These are phyloP conservation scores for Sebastes aleutianus DNA, from an alignment of 2,797 vertebrate genomes.

Conservation along the genomic window DNA sequence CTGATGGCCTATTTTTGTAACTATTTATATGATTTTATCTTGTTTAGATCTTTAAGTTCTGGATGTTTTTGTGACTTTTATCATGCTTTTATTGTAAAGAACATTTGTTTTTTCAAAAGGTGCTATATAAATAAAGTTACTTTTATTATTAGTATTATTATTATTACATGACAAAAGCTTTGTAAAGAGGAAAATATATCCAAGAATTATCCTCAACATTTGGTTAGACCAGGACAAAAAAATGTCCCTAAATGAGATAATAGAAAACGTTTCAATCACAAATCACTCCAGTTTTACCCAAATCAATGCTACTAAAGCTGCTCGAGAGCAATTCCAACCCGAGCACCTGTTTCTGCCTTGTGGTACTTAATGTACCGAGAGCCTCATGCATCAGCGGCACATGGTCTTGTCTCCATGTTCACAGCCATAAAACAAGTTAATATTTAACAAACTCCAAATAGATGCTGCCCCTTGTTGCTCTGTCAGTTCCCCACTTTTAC, in stretches of 20 bases:
- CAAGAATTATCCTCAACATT: background rate
- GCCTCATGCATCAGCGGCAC: conserved; percentile 75
- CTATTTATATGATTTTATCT: too few relatives aligned
- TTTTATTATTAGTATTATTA: too few relatives aligned
- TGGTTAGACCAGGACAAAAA: background rate
- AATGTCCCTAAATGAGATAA: background rate
- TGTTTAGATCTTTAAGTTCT: too few relatives aligned
- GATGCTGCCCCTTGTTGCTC: conserved; percentile 57
- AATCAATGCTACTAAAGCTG: conserved; percentile 54
- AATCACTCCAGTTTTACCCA: conserved; percentile 10
- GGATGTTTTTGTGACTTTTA: too few relatives aligned
- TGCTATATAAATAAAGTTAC: too few relatives aligned
- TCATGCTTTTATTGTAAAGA: too few relatives aligned
- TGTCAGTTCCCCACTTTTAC: conserved; percentile 18
- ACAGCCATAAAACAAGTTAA: conserved; percentile 84
- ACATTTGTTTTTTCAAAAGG: too few relatives aligned
- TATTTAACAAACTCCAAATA: conserved; percentile 82
- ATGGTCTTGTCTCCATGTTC: conserved; percentile 71
- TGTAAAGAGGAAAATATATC: background rate
- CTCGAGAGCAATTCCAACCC: conserved; percentile 31
- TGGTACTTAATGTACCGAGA: conserved; percentile 72
- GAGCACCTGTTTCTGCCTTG: conserved; percentile 61
- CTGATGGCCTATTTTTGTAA: too few relatives aligned
- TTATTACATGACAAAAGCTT: background rate
- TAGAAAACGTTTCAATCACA: conserved; percentile 29